Evolutionary conservation across 1,140 invertebrate genomes (phyloP).

Genomic region (Scaptodrosophila lebanonensis): DNA sequence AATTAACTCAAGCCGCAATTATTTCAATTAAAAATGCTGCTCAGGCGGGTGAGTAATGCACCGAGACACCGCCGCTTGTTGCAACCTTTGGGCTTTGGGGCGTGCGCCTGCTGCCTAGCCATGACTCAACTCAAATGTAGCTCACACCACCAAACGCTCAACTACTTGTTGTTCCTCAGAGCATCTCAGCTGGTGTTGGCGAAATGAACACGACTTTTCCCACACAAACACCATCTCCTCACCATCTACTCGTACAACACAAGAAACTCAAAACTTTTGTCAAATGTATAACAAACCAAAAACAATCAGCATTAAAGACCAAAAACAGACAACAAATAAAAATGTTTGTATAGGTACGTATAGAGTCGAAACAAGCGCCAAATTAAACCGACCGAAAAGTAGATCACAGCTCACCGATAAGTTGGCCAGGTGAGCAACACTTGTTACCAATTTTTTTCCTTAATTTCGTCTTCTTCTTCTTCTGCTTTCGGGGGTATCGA

Average conservation of each 20-base stretch:
- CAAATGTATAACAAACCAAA: too few species aligned
- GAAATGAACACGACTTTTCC: too few species aligned
- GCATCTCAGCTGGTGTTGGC: too few species aligned
- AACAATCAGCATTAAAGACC: too few species aligned
- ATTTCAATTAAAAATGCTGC: constrained; percentile 76
- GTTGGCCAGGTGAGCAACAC: constrained; percentile 43
- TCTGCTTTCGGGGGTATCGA: too few species aligned
- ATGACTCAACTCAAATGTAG: too few species aligned
- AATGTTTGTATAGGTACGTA: not conserved
- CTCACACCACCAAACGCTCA: too few species aligned
- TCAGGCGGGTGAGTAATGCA: constrained; percentile 71
- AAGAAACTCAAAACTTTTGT: too few species aligned
- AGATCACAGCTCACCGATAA: constrained; percentile 23
- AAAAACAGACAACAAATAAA: not conserved
- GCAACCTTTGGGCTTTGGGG: constrained; percentile 42
- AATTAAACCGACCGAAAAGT: constrained; percentile 37
- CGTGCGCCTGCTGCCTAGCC: not conserved
- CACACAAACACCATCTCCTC: too few species aligned
- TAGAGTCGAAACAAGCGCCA: constrained; percentile 47
- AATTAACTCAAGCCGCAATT: constrained; percentile 76
- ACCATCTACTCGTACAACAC: too few species aligned
- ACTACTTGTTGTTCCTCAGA: too few species aligned
- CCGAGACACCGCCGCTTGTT: constrained; percentile 22
- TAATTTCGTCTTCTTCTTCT: too few species aligned
- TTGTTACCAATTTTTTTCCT: constrained; percentile 60